Conservation (phyloP, 2,797 vertebrate genomes). For the Crocodylus rhombifer region DNA sequence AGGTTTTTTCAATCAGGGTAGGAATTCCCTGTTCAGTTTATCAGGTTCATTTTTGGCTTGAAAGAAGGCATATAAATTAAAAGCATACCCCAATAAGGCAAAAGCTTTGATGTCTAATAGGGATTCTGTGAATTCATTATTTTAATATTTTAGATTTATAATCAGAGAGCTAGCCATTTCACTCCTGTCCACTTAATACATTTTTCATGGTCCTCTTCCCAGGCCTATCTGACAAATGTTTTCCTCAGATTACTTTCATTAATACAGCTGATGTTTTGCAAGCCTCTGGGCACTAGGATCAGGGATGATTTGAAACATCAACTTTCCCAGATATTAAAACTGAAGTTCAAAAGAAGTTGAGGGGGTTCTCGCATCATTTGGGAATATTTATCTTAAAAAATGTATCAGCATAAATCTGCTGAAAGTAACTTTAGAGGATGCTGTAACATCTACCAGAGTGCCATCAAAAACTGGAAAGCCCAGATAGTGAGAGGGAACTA, state of each 20-base stretch:
- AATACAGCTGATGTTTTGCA: slow-evolving; percentile 55
- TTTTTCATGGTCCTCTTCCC: slow-evolving; percentile 69
- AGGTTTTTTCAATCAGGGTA: slow-evolving; percentile 70
- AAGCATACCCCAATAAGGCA: slow-evolving; percentile 68
- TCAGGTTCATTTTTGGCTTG: slow-evolving; percentile 66
- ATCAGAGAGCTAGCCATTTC: slow-evolving; percentile 53
- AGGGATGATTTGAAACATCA: slow-evolving; percentile 71
- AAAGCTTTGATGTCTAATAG: slow-evolving; percentile 73
- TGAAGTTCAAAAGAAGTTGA: slow-evolving; percentile 69
- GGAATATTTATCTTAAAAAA: slow-evolving; percentile 71
- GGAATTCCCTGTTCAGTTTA: slow-evolving; percentile 66
- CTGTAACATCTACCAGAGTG: background rate
- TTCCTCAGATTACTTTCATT: slow-evolving; percentile 68
- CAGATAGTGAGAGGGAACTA: background rate
- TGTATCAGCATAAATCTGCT: slow-evolving; percentile 27
- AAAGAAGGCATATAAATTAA: slow-evolving; percentile 64
- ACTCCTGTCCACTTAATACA: slow-evolving; percentile 29
- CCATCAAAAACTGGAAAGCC: background rate
- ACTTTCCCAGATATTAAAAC: slow-evolving; percentile 76
- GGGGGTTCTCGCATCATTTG: slow-evolving; percentile 47
- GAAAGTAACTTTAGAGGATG: slow-evolving; percentile 32
- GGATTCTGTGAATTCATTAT: slow-evolving; percentile 63
- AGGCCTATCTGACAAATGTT: slow-evolving; percentile 58
- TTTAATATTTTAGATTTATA: slow-evolving; percentile 77
- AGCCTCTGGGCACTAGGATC: slow-evolving; percentile 51